Evolutionary conservation across 2,888 invertebrate species (phyloP).

Genomic region (Hydroisotoma schaefferi): DNA sequence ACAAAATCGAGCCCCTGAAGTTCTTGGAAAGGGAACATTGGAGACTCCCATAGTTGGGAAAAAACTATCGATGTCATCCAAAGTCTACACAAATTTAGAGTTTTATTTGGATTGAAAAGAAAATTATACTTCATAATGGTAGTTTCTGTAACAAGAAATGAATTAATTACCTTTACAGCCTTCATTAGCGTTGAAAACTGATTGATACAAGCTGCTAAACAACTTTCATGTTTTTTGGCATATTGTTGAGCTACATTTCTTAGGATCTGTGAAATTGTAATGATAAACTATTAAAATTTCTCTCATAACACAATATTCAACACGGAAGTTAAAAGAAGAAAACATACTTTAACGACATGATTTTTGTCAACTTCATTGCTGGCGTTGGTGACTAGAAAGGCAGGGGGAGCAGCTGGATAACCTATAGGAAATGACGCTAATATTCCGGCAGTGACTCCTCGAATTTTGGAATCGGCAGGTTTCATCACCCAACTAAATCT

Average conservation of each 20-base stretch:
- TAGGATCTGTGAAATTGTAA: slow-evolving; percentile 56
- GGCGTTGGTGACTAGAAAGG: slow-evolving; percentile 64
- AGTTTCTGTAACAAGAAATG: not conserved
- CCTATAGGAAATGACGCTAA: slow-evolving; percentile 67
- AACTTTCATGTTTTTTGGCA: slow-evolving; percentile 78
- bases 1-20: slow-evolving; percentile 89
- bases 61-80: slow-evolving; percentile 31
- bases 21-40: slow-evolving; percentile 89
- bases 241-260: slow-evolving; percentile 76
- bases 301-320: too few species aligned
- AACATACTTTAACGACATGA: slow-evolving; percentile 67
- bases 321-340: slow-evolving; percentile 3
- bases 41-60: slow-evolving; percentile 55
- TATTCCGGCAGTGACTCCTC: slow-evolving; percentile 55
- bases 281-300: not conserved
- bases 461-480: slow-evolving; percentile 20
- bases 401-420: slow-evolving; percentile 65
- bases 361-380: slow-evolving; percentile 69
- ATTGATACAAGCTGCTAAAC: slow-evolving; percentile 58
- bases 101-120: not conserved
- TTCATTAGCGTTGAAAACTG: slow-evolving; percentile 44
- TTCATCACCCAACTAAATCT: slow-evolving; percentile 46
- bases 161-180: slow-evolving; percentile 38
- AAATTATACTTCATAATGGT: not conserved
- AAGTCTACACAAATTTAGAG: slow-evolving; percentile 11